Base-by-base conservation (phyloP, 2,888 invertebrate species). In the Dryobota labecula region DNA sequence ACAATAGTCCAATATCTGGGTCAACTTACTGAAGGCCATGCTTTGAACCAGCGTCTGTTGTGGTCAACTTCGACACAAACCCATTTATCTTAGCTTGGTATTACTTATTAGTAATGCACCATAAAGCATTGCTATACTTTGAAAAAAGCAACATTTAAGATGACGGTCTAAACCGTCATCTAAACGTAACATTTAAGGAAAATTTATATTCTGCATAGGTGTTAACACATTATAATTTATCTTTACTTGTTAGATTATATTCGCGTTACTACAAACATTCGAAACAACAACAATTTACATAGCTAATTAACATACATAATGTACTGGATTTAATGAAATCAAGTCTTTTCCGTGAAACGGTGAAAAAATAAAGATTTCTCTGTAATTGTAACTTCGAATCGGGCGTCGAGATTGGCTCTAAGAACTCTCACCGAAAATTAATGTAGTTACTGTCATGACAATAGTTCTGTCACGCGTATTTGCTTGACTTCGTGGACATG, bases 381-480 rank as follows among this genome's bases (percentile, higher is more conserved):
- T 47, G 56, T 57, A 63, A 56, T 73, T 69, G 47, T 45, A 62
- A 45, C 38, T 65, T 62, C 30, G 47, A 49, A 61, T 49, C 30
- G 53, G 43, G 13, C 43, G 18, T 43, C 13, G 36, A 65, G 61
- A 53, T 66, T 69, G 24, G 27, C 30, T 60, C 45, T 15, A 30
- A 53, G 30, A 33, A 45, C 77, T 83, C 75, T 78, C 75, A 81
- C 78, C 56, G 63, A 74, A 64, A 58, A 62, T 56, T 70, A 71
- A 70, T 57, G 66, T 70, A 18, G 49, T 70, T 58, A 70, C 57
- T 60, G 53, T 51, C 49, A 54, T 71, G 77, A 73, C 69, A 78
- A 76, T 71, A 53, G 70, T 70, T 66, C 43, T 73, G 77, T 70
- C 77, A 72, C 77, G 75, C 73, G 68, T 71, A 49, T 70, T 75